A percentile compares a stretch with the other conserved stretches of the same genome.
Evolutionary conservation across 1,140 invertebrate species (phyloP).

Genomic region (Platorchestia sp.): DNA sequence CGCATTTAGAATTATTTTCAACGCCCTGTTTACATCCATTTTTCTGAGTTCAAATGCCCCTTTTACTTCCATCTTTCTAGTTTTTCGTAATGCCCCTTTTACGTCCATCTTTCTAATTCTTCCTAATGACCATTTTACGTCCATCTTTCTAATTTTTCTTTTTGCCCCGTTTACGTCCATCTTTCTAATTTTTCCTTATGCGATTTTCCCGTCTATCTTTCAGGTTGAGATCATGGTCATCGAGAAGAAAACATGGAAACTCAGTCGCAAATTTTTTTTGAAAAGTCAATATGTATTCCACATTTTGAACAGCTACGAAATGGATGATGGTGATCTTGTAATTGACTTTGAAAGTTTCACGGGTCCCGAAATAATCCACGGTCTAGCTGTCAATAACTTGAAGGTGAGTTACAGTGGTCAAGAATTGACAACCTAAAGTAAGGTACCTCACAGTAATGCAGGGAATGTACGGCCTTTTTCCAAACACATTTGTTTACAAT

Average conservation of each 20-base stretch:
- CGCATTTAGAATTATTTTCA: neutral
- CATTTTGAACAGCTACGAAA: neutral
- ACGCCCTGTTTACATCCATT: neutral
- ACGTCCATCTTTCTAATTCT: no score
- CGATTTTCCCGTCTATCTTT: no score
- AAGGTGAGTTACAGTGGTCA: slow-evolving; percentile 1
- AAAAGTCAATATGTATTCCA: neutral
- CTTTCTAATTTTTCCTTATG: no score
- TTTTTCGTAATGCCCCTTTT: no score
- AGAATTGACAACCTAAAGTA: neutral
- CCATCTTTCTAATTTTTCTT: no score
- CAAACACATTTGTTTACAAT: no score
- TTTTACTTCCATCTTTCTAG: no score
- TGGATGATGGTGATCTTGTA: neutral
- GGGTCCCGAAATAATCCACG: neutral
- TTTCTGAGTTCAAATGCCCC: no score
- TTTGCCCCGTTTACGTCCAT: no score
- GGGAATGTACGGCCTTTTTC: no score
- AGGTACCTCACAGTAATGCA: no score
- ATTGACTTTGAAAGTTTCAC: neutral
- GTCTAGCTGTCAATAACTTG: neutral
- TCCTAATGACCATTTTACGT: no score
- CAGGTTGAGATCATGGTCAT: neutral
- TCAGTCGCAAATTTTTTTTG: neutral
- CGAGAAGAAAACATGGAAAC: neutral